Evolutionary conservation across 2,113 vertebrate species (phyloP), one percentile per base, ranked within the genome.

Genomic region (Lepus timidus): DNA sequence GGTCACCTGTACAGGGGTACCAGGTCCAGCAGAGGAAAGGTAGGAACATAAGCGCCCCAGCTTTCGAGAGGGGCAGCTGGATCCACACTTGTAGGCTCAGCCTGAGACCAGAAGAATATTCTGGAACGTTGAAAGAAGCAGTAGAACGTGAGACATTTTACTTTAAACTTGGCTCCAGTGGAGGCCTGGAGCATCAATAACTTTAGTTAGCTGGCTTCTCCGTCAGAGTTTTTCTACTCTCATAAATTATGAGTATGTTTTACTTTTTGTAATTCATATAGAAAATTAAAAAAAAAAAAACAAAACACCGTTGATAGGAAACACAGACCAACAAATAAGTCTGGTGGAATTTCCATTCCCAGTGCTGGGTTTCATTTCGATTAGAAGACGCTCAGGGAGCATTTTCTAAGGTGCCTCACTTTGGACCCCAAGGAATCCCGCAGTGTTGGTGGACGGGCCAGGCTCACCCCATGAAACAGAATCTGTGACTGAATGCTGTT

Each of bases 241-340:
- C 39, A 52, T 78, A 85, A 92, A 86, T 90, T 79, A 65, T 27
- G 39, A 62, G 39, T 75, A 82, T 79, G 31, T 62, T 93, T 96
- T 74, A 39, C 55, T 74, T 94, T 90, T 23, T 51, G 31, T 92
- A 94, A 95, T 81, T 82, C 80, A 39, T 78, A 55, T 85, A 78
- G 93, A 96, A 89, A 96, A 93, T 93, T 86, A 65, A 78, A 89
- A 83, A 87, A 83, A 87, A 33, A 33, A 33, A 33, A 88, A 74
- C n/a, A 44, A 44, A 44, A 44, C 44, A 64, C 4, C 17, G 81
- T 94, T 85, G 55, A 74, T 88, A 92, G 73, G 67, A 92, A 95
- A 90, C 82, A 61, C 3, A 62, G 70, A 93, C 75, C 74, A 94
- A 29, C 52, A 89, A 71, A 94, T 92, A 81, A 83, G 93, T 95